These are phyloP conservation scores for Pollenia amentaria DNA, from an alignment of 2,888 invertebrate genomes.

Conservation along the genomic window DNA sequence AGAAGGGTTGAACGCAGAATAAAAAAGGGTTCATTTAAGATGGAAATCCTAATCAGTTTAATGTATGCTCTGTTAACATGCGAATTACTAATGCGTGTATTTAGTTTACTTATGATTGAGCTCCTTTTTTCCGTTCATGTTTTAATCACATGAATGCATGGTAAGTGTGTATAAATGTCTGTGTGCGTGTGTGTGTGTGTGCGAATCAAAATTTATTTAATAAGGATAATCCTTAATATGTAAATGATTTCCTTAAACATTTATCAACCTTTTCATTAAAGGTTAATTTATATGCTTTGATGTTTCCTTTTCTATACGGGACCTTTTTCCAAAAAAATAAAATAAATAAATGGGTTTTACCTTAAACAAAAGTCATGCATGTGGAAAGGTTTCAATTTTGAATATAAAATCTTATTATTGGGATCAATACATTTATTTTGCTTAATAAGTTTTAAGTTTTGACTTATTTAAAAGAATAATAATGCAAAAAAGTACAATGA, in stretches of 20 bases:
- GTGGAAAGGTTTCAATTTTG: slow-evolving; percentile 22
- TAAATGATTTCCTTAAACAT: slow-evolving; percentile 66
- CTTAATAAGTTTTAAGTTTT: not conserved
- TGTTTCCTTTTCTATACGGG: slow-evolving; percentile 16
- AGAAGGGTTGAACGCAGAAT: slow-evolving; percentile 34
- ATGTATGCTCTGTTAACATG: slow-evolving; percentile 71
- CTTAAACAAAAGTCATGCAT: slow-evolving; percentile 10
- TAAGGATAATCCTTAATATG: slow-evolving; percentile 68
- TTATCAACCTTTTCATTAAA: slow-evolving; percentile 44
- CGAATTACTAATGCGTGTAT: slow-evolving; percentile 69
- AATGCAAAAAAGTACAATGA: no score
- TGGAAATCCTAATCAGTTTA: slow-evolving; percentile 72
- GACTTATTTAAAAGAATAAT: no score
- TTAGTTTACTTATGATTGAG: slow-evolving; percentile 40
- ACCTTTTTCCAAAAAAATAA: not conserved
- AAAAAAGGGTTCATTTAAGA: slow-evolving; percentile 60
- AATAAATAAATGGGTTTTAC: not conserved
- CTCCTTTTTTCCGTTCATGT: slow-evolving; percentile 44
- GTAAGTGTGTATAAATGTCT: slow-evolving; percentile 11
- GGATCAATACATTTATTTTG: not conserved
- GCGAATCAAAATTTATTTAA: slow-evolving; percentile 58
- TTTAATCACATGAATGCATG: slow-evolving; percentile 63
- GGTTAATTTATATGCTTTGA: slow-evolving; percentile 37
- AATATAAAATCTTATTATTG: not conserved
- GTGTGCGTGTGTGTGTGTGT: slow-evolving; percentile 11